Percentiles rank a stretch among this genome's conserved stretches.
Evolutionary conservation across 37 sponge, comb jelly and placozoan species (phyloP).

Genomic region (Tethya wilhelma): DNA sequence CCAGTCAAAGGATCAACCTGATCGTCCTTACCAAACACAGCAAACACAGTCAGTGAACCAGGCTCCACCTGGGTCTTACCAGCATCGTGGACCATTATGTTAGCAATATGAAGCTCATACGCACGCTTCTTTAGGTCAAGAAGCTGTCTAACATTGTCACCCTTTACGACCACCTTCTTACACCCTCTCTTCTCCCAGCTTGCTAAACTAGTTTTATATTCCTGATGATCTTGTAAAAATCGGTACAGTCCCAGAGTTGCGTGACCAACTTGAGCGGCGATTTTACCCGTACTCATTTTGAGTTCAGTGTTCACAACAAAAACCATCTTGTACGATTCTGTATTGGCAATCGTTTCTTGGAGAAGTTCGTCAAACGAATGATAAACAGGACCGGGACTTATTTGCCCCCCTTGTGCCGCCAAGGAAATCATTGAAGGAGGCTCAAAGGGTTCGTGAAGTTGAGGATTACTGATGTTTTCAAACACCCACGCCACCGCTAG

Average conservation of each 20-base stretch:
- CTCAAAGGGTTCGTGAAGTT: constrained; percentile 63
- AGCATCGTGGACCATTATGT: constrained; percentile 71
- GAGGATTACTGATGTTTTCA: constrained; percentile 71
- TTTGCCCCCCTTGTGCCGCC: background rate
- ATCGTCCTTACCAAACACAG: constrained; percentile 65
- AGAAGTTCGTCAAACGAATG: constrained; percentile 34
- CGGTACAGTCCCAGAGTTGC: constrained; percentile 77
- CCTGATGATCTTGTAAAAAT: constrained; percentile 5
- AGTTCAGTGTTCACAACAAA: constrained; percentile 81
- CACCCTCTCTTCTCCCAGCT: constrained; percentile 65
- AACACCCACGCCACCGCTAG: constrained; percentile 73
- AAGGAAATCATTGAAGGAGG: constrained; percentile 18
- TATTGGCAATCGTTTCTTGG: background rate
- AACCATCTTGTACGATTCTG: constrained; percentile 62
- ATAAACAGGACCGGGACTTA: constrained; percentile 21
- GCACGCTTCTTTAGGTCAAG: constrained; percentile 51
- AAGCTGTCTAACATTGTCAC: constrained; percentile 49
- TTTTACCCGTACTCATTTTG: constrained; percentile 81
- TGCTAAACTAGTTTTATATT: background rate
- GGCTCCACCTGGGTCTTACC: constrained; percentile 78
- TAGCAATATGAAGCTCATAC: constrained; percentile 14
- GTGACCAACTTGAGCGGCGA: constrained; percentile 87
- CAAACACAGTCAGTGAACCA: constrained; percentile 83
- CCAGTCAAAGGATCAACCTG: constrained; percentile 68
- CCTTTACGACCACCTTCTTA: constrained; percentile 72